phyloP scores from a whole-genome alignment of 2,113 vertebrate genomes.

The Parotia lawesii region DNA sequence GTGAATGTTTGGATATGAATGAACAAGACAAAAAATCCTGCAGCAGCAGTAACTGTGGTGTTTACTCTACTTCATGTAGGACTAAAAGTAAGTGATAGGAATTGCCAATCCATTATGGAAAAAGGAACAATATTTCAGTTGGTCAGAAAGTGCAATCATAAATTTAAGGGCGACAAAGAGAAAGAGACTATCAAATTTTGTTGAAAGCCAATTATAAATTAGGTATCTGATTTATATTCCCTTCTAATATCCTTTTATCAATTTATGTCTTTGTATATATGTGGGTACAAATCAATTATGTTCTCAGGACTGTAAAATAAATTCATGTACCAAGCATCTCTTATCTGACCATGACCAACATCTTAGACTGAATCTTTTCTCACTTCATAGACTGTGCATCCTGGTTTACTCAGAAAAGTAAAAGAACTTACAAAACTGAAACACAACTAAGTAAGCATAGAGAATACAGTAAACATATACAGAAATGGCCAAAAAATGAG shows the following conservation, averaged over 20 bases:
- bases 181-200: background rate
- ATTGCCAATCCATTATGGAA: background rate
- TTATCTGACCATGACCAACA: background rate
- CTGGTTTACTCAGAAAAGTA: background rate
- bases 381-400: background rate
- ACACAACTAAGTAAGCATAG: background rate
- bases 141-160: background rate
- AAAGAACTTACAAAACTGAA: background rate
- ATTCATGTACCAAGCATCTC: background rate
- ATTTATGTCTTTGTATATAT: background rate
- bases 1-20: background rate
- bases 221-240: background rate
- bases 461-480: too few species aligned
- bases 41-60: background rate
- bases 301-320: background rate
- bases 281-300: background rate
- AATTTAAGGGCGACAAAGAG: background rate
- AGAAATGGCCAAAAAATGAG: background rate
- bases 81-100: background rate
- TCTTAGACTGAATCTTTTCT: background rate
- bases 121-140: background rate
- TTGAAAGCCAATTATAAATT: background rate
- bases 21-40: background rate
- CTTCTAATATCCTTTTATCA: background rate
- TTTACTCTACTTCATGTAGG: background rate